A percentile compares a stretch with the other conserved stretches of the same genome.
Conservation (phyloP, 2,113 vertebrate genomes). For the Ginglymostoma cirratum region DNA sequence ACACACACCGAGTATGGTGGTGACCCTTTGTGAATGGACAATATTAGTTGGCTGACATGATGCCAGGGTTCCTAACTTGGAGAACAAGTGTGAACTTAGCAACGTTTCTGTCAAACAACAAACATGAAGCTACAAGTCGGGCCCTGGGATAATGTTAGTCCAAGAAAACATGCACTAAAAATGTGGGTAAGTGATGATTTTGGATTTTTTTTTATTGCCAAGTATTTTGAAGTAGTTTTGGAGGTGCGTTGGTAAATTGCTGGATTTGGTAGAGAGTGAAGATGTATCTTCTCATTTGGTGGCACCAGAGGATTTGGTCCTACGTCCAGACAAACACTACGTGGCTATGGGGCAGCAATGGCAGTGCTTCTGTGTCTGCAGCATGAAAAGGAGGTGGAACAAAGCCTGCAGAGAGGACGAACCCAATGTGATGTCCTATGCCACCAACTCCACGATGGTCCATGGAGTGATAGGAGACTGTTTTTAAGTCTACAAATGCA, state of each 20-base stretch:
- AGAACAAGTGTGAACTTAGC: background rate
- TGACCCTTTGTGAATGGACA: background rate
- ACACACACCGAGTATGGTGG: background rate
- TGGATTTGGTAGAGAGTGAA: background rate
- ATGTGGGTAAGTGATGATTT: background rate
- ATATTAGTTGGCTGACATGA: background rate
- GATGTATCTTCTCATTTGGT: background rate
- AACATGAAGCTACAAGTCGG: background rate
- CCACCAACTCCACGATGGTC: background rate
- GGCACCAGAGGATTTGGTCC: too few species aligned
- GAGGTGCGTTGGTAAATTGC: background rate
- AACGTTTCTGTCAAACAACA: background rate
- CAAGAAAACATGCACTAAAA: background rate
- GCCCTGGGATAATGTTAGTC: background rate
- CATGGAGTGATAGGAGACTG: background rate
- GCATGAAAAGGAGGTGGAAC: background rate
- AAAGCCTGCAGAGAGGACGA: background rate
- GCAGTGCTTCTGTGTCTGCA: background rate
- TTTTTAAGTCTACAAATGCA: background rate
- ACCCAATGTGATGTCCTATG: background rate
- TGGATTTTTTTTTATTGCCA: background rate
- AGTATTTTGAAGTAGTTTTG: too few species aligned
- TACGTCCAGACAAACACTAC: too few species aligned
- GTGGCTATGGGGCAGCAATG: background rate
- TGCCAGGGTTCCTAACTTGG: background rate